Conservation (phyloP, 2,888 invertebrate species). For the Philaethria dido region DNA sequence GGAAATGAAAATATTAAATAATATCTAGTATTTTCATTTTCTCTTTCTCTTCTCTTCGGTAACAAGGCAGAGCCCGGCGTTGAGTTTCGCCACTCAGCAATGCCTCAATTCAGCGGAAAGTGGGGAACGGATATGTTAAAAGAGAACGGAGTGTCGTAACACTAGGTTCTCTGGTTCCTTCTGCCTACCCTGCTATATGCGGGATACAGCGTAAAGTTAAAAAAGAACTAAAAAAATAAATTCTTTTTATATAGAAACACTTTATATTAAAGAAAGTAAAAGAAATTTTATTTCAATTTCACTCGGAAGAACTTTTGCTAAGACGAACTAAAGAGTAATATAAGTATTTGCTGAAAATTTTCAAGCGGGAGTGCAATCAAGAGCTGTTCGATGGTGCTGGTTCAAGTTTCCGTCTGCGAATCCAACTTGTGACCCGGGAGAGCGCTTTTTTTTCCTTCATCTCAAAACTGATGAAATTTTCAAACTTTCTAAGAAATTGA, state of each 20-base stretch:
- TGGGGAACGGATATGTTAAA: too few relatives aligned
- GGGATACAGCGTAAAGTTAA: too few relatives aligned
- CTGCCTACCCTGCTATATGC: too few relatives aligned
- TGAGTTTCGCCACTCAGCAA: too few relatives aligned
- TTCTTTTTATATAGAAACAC: background rate
- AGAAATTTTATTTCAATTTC: conserved; percentile 40
- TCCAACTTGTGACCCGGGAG: conserved; percentile 65
- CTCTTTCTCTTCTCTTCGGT: too few relatives aligned
- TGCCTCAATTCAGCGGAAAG: too few relatives aligned
- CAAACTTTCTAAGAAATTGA: conserved; percentile 65
- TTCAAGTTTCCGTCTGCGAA: conserved; percentile 61
- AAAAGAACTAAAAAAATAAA: background rate
- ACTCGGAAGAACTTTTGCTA: conserved; percentile 34
- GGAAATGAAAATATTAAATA: too few relatives aligned
- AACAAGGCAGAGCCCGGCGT: too few relatives aligned
- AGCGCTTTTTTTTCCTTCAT: conserved; percentile 60
- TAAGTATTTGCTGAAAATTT: conserved; percentile 67
- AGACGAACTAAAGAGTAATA: conserved; percentile 42
- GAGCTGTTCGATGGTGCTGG: conserved; percentile 64
- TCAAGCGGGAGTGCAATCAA: conserved; percentile 71
- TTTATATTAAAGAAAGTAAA: conserved; percentile 22
- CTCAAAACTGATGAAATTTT: conserved; percentile 71
- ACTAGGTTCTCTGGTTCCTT: too few relatives aligned
- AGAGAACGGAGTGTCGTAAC: too few relatives aligned
- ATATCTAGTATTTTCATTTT: too few relatives aligned